Conservation (phyloP, 2,797 vertebrate species). For the Glyptemys insculpta region DNA sequence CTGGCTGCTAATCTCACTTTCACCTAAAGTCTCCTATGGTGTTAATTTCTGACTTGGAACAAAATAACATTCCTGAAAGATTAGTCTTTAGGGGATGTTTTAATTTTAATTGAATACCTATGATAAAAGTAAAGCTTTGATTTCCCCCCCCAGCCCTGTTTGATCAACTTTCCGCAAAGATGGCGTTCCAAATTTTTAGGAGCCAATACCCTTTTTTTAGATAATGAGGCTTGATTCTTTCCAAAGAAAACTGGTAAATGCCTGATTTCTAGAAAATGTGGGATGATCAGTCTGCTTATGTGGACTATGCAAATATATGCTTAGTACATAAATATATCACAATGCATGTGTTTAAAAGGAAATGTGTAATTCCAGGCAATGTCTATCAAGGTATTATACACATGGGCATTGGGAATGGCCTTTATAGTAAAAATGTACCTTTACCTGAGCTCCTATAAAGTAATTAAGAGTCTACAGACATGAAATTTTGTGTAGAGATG, state of each 20-base stretch:
- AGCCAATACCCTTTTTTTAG: background rate
- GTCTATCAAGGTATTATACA: background rate
- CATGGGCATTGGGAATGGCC: background rate
- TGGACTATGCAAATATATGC: rapidly evolving
- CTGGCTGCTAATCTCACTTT: background rate
- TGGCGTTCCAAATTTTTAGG: background rate
- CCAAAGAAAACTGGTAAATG: background rate
- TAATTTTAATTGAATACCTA: background rate
- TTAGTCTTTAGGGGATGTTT: background rate
- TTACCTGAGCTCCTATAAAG: background rate
- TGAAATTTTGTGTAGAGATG: rapidly evolving
- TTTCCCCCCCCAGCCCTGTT: background rate
- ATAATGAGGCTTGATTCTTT: background rate
- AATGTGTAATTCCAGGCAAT: background rate
- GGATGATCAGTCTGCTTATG: background rate
- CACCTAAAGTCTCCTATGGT: background rate
- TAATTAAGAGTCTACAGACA: too few relatives aligned
- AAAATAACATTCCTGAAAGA: conserved; percentile 40
- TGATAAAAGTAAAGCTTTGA: background rate
- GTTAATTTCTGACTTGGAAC: conserved; percentile 35
- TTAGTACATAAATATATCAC: background rate
- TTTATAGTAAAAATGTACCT: background rate
- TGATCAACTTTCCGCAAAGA: background rate
- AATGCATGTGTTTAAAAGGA: background rate
- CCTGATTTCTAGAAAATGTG: background rate